phyloP scores from a whole-genome alignment of 2,888 invertebrate genomes.

The Oxytorus armatus region DNA sequence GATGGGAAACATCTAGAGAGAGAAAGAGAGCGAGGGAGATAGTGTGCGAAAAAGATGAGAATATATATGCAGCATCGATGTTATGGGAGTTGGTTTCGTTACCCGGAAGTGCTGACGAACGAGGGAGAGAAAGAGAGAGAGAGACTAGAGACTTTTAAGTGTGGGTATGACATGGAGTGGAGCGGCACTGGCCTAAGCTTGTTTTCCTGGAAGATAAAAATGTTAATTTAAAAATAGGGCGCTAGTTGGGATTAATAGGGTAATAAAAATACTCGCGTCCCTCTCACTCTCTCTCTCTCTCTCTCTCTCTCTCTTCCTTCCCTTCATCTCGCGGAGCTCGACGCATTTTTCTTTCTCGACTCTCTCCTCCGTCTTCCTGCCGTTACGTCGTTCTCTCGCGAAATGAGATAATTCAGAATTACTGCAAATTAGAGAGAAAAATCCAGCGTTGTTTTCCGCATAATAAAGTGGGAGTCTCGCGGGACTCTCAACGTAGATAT shows the following conservation, averaged over 20 bases:
- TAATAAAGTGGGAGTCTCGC: slow-evolving; percentile 71
- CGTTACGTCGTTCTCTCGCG: slow-evolving; percentile 61
- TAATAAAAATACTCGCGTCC: slow-evolving; percentile 80
- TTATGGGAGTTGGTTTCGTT: slow-evolving; percentile 45
- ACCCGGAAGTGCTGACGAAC: slow-evolving; percentile 31
- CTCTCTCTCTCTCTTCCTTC: slow-evolving; percentile 22
- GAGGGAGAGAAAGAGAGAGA: slow-evolving; percentile 49
- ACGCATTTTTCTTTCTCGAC: slow-evolving; percentile 70
- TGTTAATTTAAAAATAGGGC: slow-evolving; percentile 83
- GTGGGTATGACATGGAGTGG: slow-evolving; percentile 56
- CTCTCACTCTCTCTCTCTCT: slow-evolving; percentile 43
- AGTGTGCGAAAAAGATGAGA: slow-evolving; percentile 41
- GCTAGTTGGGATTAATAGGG: slow-evolving; percentile 83
- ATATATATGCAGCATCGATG: slow-evolving; percentile 20
- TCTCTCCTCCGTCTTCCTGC: slow-evolving; percentile 65
- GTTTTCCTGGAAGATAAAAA: slow-evolving; percentile 82
- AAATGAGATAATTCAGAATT: slow-evolving; percentile 80
- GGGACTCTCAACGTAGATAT: slow-evolving; percentile 1
- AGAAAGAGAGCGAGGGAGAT: slow-evolving; percentile 37
- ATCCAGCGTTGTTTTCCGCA: slow-evolving; percentile 75
- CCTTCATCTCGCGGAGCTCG: slow-evolving; percentile 66
- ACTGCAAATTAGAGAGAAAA: slow-evolving; percentile 77
- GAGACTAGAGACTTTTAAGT: slow-evolving; percentile 21
- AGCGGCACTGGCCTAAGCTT: slow-evolving; percentile 72
- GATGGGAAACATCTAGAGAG: slow-evolving; percentile 60